A percentile compares a stretch with the other conserved stretches of the same genome.
Conservation (phyloP, 92 coral and sea anemone genomes). For the Epizoanthus scotinus region DNA sequence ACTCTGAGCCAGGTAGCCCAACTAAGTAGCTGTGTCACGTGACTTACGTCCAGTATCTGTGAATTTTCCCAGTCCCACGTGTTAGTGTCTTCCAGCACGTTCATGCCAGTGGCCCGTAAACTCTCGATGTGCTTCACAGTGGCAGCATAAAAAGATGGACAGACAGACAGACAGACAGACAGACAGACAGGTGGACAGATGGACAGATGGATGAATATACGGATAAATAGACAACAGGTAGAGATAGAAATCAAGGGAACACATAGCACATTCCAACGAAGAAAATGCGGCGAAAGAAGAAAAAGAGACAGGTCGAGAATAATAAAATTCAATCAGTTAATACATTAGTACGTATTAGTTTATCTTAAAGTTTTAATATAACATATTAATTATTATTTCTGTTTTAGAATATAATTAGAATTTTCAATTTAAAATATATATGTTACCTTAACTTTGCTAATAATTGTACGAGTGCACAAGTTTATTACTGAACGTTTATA, state of each 20-base stretch:
- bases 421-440: neutral
- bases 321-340: neutral
- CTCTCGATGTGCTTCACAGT: slow-evolving; percentile 47
- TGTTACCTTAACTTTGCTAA: neutral
- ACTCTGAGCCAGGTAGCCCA: neutral
- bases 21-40: neutral
- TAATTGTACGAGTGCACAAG: no score
- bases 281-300: neutral
- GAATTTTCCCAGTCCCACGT: slow-evolving; percentile 75
- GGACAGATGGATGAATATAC: neutral
- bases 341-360: neutral
- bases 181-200: neutral
- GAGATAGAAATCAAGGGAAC: no score
- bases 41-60: slow-evolving; percentile 44
- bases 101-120: slow-evolving; percentile 51
- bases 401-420: neutral
- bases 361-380: neutral
- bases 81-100: slow-evolving; percentile 58
- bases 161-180: neutral
- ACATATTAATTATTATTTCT: neutral
- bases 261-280: neutral
- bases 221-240: neutral
- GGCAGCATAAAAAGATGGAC: no score
- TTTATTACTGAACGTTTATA: no score
- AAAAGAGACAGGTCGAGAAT: neutral